Evolutionary conservation across 2,113 vertebrate genomes (phyloP).

Genomic region (Copsychus sechellarum): DNA sequence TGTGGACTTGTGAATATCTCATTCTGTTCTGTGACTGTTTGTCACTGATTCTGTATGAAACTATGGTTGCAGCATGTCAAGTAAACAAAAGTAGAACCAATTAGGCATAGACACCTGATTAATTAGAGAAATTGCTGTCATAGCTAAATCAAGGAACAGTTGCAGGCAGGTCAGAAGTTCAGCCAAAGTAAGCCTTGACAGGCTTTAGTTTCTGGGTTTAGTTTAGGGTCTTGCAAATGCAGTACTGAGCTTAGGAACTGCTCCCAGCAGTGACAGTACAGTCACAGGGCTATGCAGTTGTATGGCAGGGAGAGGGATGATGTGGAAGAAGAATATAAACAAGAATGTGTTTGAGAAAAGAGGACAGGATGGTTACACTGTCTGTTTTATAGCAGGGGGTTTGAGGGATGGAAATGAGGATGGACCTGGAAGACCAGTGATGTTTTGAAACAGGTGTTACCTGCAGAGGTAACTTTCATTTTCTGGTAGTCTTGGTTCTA

Average conservation of each 20-base stretch:
- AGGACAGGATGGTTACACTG: neutral
- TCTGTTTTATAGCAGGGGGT: neutral
- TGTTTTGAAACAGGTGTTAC: neutral
- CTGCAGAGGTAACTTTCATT: neutral
- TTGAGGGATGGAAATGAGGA: neutral
- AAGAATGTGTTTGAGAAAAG: neutral
- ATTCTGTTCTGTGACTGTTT: neutral
- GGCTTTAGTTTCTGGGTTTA: neutral
- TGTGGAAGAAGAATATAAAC: neutral
- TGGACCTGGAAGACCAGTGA: neutral
- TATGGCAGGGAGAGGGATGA: neutral
- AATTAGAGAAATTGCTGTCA: neutral
- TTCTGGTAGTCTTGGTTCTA: neutral
- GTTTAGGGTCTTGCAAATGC: neutral
- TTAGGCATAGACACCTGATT: neutral
- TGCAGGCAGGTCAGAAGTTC: constrained; percentile 1
- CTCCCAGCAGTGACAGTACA: neutral
- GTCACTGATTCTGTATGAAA: neutral
- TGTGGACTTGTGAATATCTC: neutral
- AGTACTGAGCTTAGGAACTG: neutral
- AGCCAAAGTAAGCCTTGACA: neutral
- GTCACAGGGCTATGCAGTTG: accelerated
- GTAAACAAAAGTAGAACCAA: neutral
- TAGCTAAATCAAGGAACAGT: neutral
- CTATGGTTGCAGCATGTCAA: neutral